A percentile compares a stretch with the other conserved stretches of the same genome.
Evolutionary conservation across 2,888 invertebrate species (phyloP).

Genomic region (Oxycera nigricornis): DNA sequence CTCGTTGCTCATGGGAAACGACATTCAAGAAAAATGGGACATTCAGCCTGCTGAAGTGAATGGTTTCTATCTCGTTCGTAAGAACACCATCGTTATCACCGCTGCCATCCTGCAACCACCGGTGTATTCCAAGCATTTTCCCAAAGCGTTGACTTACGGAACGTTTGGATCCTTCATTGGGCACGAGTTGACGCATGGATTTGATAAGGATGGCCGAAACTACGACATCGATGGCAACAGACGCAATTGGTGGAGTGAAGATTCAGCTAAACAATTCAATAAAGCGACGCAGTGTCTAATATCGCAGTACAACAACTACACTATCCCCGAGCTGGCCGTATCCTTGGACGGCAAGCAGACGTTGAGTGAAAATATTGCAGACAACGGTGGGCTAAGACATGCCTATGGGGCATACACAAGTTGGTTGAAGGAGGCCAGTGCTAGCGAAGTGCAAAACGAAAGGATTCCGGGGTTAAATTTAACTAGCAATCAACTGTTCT

Average conservation of each 20-base stretch:
- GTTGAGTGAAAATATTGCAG: slow-evolving; percentile 49
- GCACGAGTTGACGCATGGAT: slow-evolving; percentile 51
- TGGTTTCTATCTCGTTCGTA: slow-evolving; percentile 90
- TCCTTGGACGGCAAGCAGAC: slow-evolving; percentile 62
- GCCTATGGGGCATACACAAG: slow-evolving; percentile 48
- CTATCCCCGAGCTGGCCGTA: slow-evolving; percentile 62
- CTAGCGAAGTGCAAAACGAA: slow-evolving; percentile 41
- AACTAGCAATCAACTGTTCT: slow-evolving; percentile 49
- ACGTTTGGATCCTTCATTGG: slow-evolving; percentile 50
- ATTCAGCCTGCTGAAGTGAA: slow-evolving; percentile 90
- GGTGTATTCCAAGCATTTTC: slow-evolving; percentile 85
- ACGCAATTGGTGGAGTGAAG: slow-evolving; percentile 49
- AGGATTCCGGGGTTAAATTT: slow-evolving; percentile 47
- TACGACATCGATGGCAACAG: slow-evolving; percentile 59
- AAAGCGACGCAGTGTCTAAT: slow-evolving; percentile 48
- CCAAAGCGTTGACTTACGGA: slow-evolving; percentile 62
- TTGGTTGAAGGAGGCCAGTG: slow-evolving; percentile 46
- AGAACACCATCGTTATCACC: slow-evolving; percentile 91
- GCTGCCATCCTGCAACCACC: slow-evolving; percentile 91
- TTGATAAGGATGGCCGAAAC: slow-evolving; percentile 48
- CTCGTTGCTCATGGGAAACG: slow-evolving; percentile 76
- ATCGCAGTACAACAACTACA: slow-evolving; percentile 49
- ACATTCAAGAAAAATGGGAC: slow-evolving; percentile 80
- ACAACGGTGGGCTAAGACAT: slow-evolving; percentile 49
- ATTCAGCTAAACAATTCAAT: slow-evolving; percentile 44